Evolutionary conservation across 2,888 invertebrate species (phyloP), one percentile per base, ranked within the genome.

Genomic region (Leptopilina syphax): DNA sequence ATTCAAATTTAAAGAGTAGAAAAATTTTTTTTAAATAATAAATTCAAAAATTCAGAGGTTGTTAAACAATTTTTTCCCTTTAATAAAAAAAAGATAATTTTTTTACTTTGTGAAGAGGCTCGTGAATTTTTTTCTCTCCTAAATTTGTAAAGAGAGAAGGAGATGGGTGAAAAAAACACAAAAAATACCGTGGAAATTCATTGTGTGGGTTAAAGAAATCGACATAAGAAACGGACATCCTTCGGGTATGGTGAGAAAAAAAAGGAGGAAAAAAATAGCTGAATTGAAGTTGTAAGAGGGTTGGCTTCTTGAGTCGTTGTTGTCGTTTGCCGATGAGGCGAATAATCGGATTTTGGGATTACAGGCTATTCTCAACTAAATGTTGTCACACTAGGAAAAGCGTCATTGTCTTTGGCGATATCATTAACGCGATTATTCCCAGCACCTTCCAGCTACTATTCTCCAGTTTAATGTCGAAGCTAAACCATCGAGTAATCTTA

Each of bases 311-410:
- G 81, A 84, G 83, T 63, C 82, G 80, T 83, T 83, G 83, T 83
- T 83, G 84, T 84, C 83, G 81, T 82, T 83, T 77, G 85, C 86
- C 88, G 84, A 89, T 89, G 91, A 91, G 88, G 90, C 89, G 90
- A 88, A 89, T 91, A 91, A 91, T 91, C 91, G 90, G 91, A 90
- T 91, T 90, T 89, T 78, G 85, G 88, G 90, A 91, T 91, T 91
- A 91, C 88, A 85, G 83, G 86, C 87, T 86, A 87, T 87, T 87
- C 86, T 85, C 85, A 34, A 84, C 86, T 84, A 81, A 82, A 86
- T 83, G 83, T 34, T 86, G 87, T 86, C 87, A 84, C 83, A 79
- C 79, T 78, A 83, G 80, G 80, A 79, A 78, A 81, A 81, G 65
- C 77, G 65, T 66, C 60, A 65, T 65, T 66, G 66, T 50, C 47